Percentiles rank a stretch among this genome's conserved stretches.
phyloP scores from a whole-genome alignment of 2,797 vertebrate genomes.

The Sebastes flavidus region DNA sequence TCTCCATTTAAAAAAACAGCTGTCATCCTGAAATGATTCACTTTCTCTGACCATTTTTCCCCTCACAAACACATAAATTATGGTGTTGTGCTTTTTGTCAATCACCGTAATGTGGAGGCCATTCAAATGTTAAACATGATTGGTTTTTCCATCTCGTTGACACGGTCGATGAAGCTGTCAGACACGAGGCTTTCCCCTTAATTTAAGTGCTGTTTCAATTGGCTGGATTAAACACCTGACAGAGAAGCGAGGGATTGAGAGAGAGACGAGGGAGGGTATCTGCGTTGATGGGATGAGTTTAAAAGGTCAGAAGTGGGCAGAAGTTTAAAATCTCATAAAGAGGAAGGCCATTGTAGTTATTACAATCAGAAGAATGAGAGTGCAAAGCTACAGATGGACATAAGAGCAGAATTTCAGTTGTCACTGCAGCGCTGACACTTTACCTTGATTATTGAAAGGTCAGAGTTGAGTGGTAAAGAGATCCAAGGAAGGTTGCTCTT shows the following conservation, averaged over 20 bases:
- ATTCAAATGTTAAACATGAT: conserved; percentile 43
- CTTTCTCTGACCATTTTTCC: background rate
- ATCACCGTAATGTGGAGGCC: conserved; percentile 25
- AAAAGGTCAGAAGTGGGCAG: background rate
- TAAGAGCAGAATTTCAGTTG: background rate
- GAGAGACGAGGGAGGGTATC: background rate
- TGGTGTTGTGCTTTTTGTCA: conserved; percentile 5
- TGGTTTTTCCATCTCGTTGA: conserved; percentile 30
- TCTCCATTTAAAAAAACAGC: background rate
- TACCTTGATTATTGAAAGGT: conserved; percentile 40
- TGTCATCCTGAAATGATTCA: background rate
- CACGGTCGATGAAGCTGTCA: background rate
- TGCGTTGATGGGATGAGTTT: conserved; percentile 20
- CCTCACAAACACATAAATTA: conserved; percentile 5
- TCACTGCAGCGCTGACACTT: background rate
- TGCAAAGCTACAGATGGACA: background rate
- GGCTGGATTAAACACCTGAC: conserved; percentile 46
- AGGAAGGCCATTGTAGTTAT: background rate
- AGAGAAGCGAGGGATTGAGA: background rate
- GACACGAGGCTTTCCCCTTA: conserved; percentile 6
- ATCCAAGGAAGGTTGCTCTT: conserved; percentile 31
- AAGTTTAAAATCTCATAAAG: background rate
- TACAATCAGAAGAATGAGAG: background rate
- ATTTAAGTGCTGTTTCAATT: conserved; percentile 29
- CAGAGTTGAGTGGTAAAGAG: conserved; percentile 23